Base-by-base conservation (phyloP, 2,113 vertebrate genomes). In the Kryptolebias marmoratus region DNA sequence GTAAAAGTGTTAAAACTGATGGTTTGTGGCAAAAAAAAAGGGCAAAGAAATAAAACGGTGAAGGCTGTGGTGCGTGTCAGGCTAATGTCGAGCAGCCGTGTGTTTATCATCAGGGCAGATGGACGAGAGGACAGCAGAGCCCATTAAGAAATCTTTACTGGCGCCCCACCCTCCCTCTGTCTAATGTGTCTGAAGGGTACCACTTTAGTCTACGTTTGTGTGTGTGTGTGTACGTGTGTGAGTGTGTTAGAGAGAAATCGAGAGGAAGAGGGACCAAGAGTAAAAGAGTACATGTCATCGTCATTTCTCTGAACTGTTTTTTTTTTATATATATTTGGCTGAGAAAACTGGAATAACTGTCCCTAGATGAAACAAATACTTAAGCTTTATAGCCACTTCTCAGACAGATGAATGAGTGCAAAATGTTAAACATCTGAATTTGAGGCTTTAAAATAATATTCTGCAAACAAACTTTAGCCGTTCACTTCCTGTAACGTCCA, bases 111-210 rank as follows among this genome's bases (percentile, higher is more conserved):
- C 88, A 81, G 65, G 79, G 84, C 87, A 91, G 90, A 88, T 89
- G 83, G 90, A 90, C 75, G 6, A 83, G 77, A 87, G 79, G 75
- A 86, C 65, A 30, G 75, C 83, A 78, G 75, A 89, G 86, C 89
- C 89, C 91, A 93, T 91, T 90, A 91, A 90, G 89, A 89, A 89
- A 88, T 89, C 89, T 89, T 89, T 88, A 87, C 87, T 91, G 88
- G 88, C 47, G 91, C 91, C 91, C 90, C 90, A 91, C 91, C 91
- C 91, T 90, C 87, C 81, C 84, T 87, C 88, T 80, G 85, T 80
- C 90, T 91, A 91, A 90, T 92, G 90, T 91, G 86, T 91, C 85
- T 85, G 79, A 89, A 86, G 88, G 79, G 85, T 75, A 87, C 88
- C 88, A 88, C 86, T 90, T 87, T 90, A 84, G 80, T 31, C 73